Base-by-base conservation (phyloP, 2,797 vertebrate genomes). In the Bovichtus variegatus region DNA sequence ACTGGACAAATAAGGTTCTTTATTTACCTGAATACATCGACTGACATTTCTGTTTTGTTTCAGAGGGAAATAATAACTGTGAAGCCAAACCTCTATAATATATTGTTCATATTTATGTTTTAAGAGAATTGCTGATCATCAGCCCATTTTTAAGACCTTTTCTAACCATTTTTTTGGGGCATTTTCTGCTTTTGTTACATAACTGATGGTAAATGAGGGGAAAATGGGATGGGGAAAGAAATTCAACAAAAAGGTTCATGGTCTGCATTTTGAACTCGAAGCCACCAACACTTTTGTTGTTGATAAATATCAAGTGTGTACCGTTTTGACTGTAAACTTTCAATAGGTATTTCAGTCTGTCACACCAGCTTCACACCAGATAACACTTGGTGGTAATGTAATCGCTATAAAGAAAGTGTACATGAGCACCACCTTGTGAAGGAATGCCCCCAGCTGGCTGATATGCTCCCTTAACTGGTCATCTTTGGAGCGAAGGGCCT, bases 381-480 rank as follows among this genome's bases (percentile, higher is more conserved):
- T 38, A 23, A 29, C 3, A 43, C 57, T 19, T 61, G 21, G 19
- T 25, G 7, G 25, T 58, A 8, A 51, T 38, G 41, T 27, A 21
- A 16, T 43, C 34, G 66, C 4, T 4, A 16, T 46, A 11, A 5
- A 53, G 7, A 19, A 38, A 13, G 13, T 15, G 53, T 43, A 54
- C 49, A 44, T 49, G 10, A 43, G n/a, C 1, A 1, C 16, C 84
- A 97, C 97, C 96, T 97, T 97, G 74, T 96, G 94, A 75, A 97
- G 93, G 67, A 96, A 94, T 25, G 84, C 63, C 88, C 97, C 96
- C 93, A 97, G 91, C 68, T 93, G 91, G 9, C 81, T 34, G 29
- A 96, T 87, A 63, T 95, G 95, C 36, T 93, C 94, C 71, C 92
- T 95, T 61, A 96, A 77, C 40, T 65, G 57, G 76, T 91, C 93